Evolutionary conservation across 2,888 invertebrate genomes (phyloP).

Genomic region (Leptopilina drosophilae): DNA sequence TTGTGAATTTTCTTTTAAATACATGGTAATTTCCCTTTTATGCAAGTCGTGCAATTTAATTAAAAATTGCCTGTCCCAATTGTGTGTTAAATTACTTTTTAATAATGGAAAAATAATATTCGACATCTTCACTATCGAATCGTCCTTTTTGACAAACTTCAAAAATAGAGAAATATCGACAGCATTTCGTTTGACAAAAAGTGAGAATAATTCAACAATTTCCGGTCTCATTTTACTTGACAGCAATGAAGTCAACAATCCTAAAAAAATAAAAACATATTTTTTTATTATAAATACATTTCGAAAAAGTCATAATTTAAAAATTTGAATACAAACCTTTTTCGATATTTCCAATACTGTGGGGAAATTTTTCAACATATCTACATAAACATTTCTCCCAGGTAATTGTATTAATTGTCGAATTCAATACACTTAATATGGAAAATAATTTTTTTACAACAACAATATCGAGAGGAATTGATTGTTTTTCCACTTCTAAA

Average conservation of each 20-base stretch:
- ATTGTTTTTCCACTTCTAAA: conserved; percentile 73
- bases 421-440: conserved; percentile 61
- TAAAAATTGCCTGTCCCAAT: conserved; percentile 77
- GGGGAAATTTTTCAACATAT: conserved; percentile 82
- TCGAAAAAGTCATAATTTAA: neutral
- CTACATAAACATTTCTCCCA: conserved; percentile 79
- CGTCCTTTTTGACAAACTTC: conserved; percentile 75
- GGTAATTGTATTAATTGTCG: conserved; percentile 71
- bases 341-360: conserved; percentile 78
- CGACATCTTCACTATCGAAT: conserved; percentile 79
- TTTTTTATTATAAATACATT: neutral
- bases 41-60: conserved; percentile 80
- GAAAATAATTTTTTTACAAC: conserved; percentile 61
- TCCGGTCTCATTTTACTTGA: conserved; percentile 62
- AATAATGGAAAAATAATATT: conserved; percentile 82
- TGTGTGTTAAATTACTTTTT: conserved; percentile 76
- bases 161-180: conserved; percentile 78
- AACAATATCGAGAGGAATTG: conserved; percentile 54
- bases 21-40: conserved; percentile 81
- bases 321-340: conserved; percentile 77
- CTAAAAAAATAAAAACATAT: conserved; percentile 58
- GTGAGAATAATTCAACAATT: conserved; percentile 80
- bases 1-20: conserved; percentile 61
- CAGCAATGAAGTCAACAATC: conserved; percentile 60
- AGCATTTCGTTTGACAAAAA: conserved; percentile 80